Evolutionary conservation across 2,113 vertebrate genomes (phyloP), one percentile per base, ranked within the genome.

Genomic region (Anseranas semipalmata): DNA sequence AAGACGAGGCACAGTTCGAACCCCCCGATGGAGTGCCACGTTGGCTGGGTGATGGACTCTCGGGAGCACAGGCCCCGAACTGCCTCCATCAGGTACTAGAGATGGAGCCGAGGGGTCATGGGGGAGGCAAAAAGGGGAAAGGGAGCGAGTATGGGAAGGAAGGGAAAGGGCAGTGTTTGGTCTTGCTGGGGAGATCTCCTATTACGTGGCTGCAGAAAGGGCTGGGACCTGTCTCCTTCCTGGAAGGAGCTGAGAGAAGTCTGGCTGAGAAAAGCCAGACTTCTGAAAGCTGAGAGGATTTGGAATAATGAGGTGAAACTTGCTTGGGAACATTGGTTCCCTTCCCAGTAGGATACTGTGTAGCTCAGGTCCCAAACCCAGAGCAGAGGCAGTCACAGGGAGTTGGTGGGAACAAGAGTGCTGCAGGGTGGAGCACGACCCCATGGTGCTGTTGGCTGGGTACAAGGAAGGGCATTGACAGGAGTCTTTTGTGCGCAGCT

Each of bases 1-100:
- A 99, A 99, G 98, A 99, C 99, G 4, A 98, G 99, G 45, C 99
- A 99, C 98, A 99, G 99, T 97, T 99, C 99, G 0, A 99, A 99
- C 95, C 99, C 99, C 0, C 99, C 99, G 2, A 98, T 99, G 98
- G 99, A 99, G 97, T 99, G 99, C 89, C 99, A 99, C 0, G 99
- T 99, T 15, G 99, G 99, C 93, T 99, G 99, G 99, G 99, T 99
- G 89, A 99, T 99, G 99, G 99, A 99, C 96, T 99, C 99, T 25
- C 98, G 99, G 39, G 99, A 99, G 88, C 99, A 99, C 95, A 98
- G 99, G 60, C 99, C 99, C 25, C 98, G 99, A 45, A 99, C 99
- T 2, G 99, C 99, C 67, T 99, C 99, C 3, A 99, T 99, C 97
- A 99, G 99, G 99, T 99, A 97, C 52, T 6, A 2, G 52, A 41